phyloP scores from a whole-genome alignment of 92 coral and sea anemone genomes.

The Epizoanthus ramosus region DNA sequence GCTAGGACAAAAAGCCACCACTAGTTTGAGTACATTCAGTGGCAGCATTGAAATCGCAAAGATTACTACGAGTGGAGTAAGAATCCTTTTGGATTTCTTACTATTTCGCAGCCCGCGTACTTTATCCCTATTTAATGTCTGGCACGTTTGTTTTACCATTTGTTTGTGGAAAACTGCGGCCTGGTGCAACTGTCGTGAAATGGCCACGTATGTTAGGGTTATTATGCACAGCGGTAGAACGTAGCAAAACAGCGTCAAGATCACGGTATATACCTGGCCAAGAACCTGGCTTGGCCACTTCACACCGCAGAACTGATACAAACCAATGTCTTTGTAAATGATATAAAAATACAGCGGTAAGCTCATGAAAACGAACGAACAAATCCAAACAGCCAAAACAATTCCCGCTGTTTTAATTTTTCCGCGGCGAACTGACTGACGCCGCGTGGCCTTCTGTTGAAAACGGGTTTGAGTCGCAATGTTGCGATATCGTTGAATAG shows the following conservation, averaged over 20 bases:
- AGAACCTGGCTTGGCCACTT: background rate
- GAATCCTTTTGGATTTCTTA: constrained; percentile 27
- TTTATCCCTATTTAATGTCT: background rate
- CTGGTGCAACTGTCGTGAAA: constrained; percentile 25
- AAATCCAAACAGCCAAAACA: constrained; percentile 20
- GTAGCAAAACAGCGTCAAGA: constrained; percentile 14
- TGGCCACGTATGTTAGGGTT: constrained; percentile 24
- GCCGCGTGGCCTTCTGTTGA: background rate
- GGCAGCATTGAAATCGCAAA: constrained; percentile 40
- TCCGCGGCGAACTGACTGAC: constrained; percentile 17
- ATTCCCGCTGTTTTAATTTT: constrained; percentile 9
- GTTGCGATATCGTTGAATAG: constrained; percentile 39
- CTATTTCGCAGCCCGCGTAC: constrained; percentile 29
- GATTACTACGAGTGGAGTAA: constrained; percentile 32
- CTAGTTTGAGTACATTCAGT: background rate
- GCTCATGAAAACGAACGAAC: constrained; percentile 30
- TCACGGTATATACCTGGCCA: background rate
- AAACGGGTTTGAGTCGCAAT: constrained; percentile 38
- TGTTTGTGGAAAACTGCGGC: constrained; percentile 28
- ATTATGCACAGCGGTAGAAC: constrained; percentile 19
- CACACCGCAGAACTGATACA: background rate
- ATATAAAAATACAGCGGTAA: constrained; percentile 14
- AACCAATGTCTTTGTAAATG: background rate
- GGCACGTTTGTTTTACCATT: constrained; percentile 3
- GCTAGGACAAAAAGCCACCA: constrained; percentile 8